A percentile compares a stretch with the other conserved stretches of the same genome.
Evolutionary conservation across 1,140 invertebrate species (phyloP).

Genomic region (Drosophila nannoptera): DNA sequence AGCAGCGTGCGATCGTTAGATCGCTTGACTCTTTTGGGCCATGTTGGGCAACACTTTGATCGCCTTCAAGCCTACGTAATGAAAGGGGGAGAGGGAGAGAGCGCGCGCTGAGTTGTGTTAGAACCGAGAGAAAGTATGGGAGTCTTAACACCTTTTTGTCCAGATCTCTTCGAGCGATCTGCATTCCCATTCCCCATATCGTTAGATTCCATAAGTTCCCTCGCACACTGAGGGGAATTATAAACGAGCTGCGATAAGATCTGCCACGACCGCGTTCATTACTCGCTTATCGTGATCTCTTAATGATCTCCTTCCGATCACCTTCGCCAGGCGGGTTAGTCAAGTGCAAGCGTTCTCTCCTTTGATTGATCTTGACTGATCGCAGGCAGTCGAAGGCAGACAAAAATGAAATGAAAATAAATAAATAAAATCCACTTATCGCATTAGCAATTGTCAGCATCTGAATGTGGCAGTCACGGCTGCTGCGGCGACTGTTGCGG

Average conservation of each 20-base stretch:
- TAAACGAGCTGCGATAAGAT: conserved; percentile 29
- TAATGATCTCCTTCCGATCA: conserved; percentile 27
- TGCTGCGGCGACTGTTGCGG: conserved; percentile 10
- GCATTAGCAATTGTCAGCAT: conserved; percentile 54
- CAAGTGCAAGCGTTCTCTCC: conserved; percentile 48
- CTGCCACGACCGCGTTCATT: conserved; percentile 14
- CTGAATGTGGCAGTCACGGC: conserved; percentile 49
- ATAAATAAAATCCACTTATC: conserved; percentile 56
- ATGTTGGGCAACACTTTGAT: neutral
- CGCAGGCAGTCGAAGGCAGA: conserved; percentile 23
- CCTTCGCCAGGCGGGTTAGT: conserved; percentile 38
- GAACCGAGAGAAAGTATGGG: conserved; percentile 4
- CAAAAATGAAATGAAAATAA: conserved; percentile 8
- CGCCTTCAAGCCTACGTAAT: neutral
- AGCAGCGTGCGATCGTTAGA: neutral
- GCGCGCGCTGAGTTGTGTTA: neutral
- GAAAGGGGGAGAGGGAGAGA: neutral
- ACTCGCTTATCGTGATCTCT: conserved; percentile 22
- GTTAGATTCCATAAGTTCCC: neutral
- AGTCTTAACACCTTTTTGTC: conserved; percentile 2
- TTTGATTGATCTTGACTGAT: conserved; percentile 67
- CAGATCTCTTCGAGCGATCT: neutral
- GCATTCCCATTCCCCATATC: neutral
- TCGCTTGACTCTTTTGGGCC: conserved; percentile 6
- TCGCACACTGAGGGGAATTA: neutral